phyloP scores from a whole-genome alignment of 2,888 invertebrate genomes.

The Synergus laeviventris region DNA sequence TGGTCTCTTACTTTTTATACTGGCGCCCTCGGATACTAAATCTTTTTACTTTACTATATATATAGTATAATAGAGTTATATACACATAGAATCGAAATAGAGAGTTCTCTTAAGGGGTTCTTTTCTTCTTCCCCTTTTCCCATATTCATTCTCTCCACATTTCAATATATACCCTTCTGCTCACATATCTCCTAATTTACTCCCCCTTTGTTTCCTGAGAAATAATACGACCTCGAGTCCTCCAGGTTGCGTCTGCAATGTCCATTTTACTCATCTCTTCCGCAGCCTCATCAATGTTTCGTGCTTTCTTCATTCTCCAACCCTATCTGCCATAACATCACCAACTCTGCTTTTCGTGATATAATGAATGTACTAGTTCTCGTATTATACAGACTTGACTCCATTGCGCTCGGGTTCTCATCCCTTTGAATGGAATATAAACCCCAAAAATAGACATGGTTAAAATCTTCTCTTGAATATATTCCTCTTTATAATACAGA shows the following conservation, averaged over 20 bases:
- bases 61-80: background rate
- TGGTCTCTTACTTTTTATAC: too few relatives aligned
- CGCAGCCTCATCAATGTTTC: slow-evolving; percentile 24
- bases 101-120: slow-evolving; percentile 21
- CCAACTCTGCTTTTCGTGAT: slow-evolving; percentile 7
- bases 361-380: slow-evolving; percentile 18
- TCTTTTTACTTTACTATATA: background rate
- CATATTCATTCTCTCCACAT: slow-evolving; percentile 23
- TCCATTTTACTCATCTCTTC: slow-evolving; percentile 41
- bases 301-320: background rate
- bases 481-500: background rate
- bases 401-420: background rate
- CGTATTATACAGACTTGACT: slow-evolving; percentile 20
- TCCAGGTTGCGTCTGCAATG: slow-evolving; percentile 23
- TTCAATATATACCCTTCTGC: slow-evolving; percentile 40
- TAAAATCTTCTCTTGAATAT: background rate
- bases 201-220: slow-evolving; percentile 47
- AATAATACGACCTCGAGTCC: slow-evolving; percentile 39
- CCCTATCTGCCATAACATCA: background rate
- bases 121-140: slow-evolving; percentile 11
- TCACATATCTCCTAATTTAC: slow-evolving; percentile 46
- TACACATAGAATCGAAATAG: slow-evolving; percentile 12
- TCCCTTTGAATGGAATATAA: background rate
- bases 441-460: background rate
- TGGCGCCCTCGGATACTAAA: background rate